Percentiles rank a stretch among this genome's conserved stretches.
Conservation (phyloP, 2,113 vertebrate genomes). For the Gambusia holbrooki region DNA sequence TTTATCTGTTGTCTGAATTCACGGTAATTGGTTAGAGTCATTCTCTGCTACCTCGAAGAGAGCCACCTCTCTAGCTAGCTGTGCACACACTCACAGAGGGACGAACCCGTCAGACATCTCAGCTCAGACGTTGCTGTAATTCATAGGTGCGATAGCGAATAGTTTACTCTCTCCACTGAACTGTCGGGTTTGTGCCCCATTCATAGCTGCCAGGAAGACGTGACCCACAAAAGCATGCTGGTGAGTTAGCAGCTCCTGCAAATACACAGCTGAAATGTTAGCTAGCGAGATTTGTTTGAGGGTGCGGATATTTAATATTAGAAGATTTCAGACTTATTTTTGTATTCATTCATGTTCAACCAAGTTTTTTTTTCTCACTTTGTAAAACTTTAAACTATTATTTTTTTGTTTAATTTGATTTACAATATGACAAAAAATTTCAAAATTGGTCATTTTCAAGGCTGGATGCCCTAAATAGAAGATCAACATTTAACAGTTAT, state of each 20-base stretch:
- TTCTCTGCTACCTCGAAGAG: slow-evolving; percentile 86
- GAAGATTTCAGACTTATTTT: too few species aligned
- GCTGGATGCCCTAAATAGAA: not conserved
- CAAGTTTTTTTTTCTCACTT: too few species aligned
- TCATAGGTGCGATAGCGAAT: not conserved
- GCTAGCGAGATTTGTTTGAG: too few species aligned
- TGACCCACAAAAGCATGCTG: not conserved
- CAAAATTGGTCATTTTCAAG: not conserved
- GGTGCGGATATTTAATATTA: too few species aligned
- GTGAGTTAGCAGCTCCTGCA: too few species aligned
- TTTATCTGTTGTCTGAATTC: slow-evolving; percentile 45
- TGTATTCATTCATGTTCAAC: too few species aligned
- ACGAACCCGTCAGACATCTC: not conserved
- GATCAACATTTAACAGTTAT: not conserved
- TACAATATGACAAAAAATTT: too few species aligned
- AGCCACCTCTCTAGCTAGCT: slow-evolving; percentile 40
- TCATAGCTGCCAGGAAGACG: not conserved
- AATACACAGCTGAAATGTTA: not conserved
- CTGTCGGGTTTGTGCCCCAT: not conserved
- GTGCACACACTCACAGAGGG: not conserved
- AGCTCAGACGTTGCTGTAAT: slow-evolving; percentile 2
- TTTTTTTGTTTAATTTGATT: not conserved
- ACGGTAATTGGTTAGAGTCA: slow-evolving; percentile 55
- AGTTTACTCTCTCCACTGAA: not conserved
- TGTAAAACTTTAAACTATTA: too few species aligned